Evolutionary conservation across 1,140 invertebrate genomes (phyloP).

Genomic region (Orchesella cincta): DNA sequence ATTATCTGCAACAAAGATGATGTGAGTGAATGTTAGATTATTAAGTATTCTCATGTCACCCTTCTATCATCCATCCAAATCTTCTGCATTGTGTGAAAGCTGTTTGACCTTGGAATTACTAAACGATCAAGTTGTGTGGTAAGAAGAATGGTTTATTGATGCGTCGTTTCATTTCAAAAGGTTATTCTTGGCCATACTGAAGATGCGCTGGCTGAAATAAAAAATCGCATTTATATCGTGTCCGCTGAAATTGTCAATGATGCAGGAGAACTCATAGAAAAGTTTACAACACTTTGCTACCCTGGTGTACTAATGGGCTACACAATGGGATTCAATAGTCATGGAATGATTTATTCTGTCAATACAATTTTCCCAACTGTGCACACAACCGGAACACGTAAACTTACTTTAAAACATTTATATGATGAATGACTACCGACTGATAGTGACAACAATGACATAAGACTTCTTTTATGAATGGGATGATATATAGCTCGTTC

Average conservation of each 20-base stretch:
- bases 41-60: too few relatives aligned
- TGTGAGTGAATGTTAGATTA: neutral
- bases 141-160: too few relatives aligned
- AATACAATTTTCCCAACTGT: conserved; percentile 74
- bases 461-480: conserved; percentile 22
- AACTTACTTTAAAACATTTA: too few relatives aligned
- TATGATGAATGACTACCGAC: too few relatives aligned
- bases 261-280: conserved; percentile 59
- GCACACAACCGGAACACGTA: conserved; percentile 73
- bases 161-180: conserved; percentile 60
- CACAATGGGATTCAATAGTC: conserved; percentile 80
- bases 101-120: neutral
- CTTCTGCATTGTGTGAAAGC: neutral
- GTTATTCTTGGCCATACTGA: conserved; percentile 79
- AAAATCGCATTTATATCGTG: conserved; percentile 80
- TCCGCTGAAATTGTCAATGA: conserved; percentile 66
- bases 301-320: conserved; percentile 82
- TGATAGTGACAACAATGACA: neutral
- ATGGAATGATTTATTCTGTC: conserved; percentile 77
- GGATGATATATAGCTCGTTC: conserved; percentile 68
- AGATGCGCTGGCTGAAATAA: conserved; percentile 71
- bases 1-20: conserved; percentile 56
- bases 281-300: conserved; percentile 79
- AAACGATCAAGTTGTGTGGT: too few relatives aligned
- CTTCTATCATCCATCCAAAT: too few relatives aligned